These are phyloP conservation scores for Tinamus guttatus DNA, from an alignment of 2,113 vertebrate species.

Conservation along the genomic window DNA sequence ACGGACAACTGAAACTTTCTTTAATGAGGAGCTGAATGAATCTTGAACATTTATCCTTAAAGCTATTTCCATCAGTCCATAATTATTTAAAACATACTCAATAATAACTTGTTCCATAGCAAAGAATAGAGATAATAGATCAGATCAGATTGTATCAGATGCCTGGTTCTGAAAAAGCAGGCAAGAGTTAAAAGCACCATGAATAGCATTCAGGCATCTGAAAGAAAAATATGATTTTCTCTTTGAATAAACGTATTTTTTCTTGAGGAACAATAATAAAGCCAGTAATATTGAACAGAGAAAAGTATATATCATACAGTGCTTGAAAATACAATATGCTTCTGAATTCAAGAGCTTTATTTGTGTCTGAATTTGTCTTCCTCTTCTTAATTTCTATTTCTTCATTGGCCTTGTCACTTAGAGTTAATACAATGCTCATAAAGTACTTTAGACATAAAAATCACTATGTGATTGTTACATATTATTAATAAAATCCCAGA, in stretches of 20 bases:
- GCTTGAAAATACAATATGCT: not conserved
- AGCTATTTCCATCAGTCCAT: not conserved
- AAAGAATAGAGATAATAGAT: not conserved
- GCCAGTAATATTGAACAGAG: not conserved
- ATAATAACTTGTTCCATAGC: not conserved
- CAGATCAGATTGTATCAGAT: not conserved
- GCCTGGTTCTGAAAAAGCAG: not conserved
- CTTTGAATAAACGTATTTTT: not conserved
- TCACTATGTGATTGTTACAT: not conserved
- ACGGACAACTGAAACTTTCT: not conserved
- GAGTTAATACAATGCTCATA: not conserved
- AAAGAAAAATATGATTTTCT: not conserved
- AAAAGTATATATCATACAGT: not conserved
- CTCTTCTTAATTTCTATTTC: not conserved
- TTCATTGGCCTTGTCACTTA: not conserved
- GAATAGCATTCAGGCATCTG: not conserved
- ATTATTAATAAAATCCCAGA: constrained; percentile 2
- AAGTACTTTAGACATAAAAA: not conserved
- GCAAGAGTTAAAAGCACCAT: not conserved
- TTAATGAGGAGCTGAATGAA: not conserved
- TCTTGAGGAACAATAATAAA: not conserved
- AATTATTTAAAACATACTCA: not conserved
- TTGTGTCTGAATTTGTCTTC: not conserved
- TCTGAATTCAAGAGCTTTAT: constrained; percentile 9
- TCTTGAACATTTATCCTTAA: not conserved